These are phyloP conservation scores for Drosophila falleni DNA, from an alignment of 2,888 invertebrate genomes.

Conservation along the genomic window DNA sequence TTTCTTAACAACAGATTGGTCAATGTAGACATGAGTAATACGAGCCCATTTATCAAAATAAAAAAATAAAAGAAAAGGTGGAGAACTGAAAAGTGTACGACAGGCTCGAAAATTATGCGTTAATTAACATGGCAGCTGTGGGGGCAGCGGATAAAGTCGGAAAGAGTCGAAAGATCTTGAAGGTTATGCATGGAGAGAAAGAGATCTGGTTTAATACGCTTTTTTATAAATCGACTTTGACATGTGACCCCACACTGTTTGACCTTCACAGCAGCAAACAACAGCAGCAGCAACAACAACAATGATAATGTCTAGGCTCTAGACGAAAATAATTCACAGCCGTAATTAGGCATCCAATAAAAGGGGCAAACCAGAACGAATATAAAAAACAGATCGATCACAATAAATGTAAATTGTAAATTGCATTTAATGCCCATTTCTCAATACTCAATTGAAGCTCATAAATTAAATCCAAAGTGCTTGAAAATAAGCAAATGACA, in stretches of 20 bases:
- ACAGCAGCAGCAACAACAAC: constrained; percentile 37
- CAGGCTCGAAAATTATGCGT: constrained; percentile 73
- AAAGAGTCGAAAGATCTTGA: constrained; percentile 33
- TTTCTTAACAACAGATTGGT: constrained; percentile 40
- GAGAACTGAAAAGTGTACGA: constrained; percentile 47
- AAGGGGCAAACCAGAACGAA: constrained; percentile 24
- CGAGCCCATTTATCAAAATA: constrained; percentile 68
- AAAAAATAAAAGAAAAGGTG: constrained; percentile 14
- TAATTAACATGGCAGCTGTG: constrained; percentile 70
- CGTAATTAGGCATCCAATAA: constrained; percentile 46
- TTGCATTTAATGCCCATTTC: constrained; percentile 40
- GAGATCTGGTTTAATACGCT: constrained; percentile 58
- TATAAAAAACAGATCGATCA: constrained; percentile 60
- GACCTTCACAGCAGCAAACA: constrained; percentile 62
- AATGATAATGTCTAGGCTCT: constrained; percentile 20
- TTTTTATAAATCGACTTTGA: constrained; percentile 61
- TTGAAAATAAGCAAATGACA: constrained; percentile 23
- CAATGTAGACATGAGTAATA: constrained; percentile 39
- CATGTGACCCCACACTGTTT: constrained; percentile 70
- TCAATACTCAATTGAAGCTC: constrained; percentile 25
- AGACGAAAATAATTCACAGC: constrained; percentile 33
- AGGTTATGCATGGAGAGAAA: constrained; percentile 45
- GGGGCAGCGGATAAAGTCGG: constrained; percentile 37
- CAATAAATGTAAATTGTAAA: constrained; percentile 46
- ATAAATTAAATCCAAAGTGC: constrained; percentile 48